Evolutionary conservation across 2,797 vertebrate species (phyloP).

Genomic region (Pipistrellus kuhlii): DNA sequence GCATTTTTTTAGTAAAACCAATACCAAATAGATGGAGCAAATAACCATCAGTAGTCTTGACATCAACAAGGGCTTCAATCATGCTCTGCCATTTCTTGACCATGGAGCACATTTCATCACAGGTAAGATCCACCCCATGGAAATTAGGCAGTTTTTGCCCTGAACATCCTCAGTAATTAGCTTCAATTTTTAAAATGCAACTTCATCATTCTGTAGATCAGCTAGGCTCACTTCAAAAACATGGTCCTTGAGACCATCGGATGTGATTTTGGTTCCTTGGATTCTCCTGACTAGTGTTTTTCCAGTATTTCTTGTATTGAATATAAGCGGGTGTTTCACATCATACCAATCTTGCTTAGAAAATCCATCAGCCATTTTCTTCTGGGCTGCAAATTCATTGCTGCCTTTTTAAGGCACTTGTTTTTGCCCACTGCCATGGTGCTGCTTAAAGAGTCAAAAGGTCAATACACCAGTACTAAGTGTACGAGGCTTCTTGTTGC

Average conservation of each 20-base stretch:
- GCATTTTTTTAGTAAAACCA: not conserved
- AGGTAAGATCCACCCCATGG: not conserved
- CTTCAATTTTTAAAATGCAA: not conserved
- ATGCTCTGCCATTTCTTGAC: not conserved
- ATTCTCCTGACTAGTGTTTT: not conserved
- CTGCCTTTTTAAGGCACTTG: not conserved
- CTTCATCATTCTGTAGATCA: not conserved
- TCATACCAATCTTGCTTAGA: not conserved
- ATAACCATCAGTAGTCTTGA: not conserved
- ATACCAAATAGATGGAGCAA: not conserved
- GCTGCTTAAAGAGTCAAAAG: not conserved
- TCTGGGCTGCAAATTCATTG: not conserved
- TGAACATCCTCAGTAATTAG: not conserved
- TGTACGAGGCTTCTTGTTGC: not conserved
- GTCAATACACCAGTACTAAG: not conserved
- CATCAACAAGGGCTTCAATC: not conserved
- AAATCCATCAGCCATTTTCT: not conserved
- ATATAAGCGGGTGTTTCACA: not conserved
- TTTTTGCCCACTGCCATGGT: not conserved
- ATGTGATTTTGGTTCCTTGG: not conserved
- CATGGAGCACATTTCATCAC: not conserved
- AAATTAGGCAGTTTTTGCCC: not conserved
- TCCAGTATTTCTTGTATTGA: not conserved
- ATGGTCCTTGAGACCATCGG: not conserved
- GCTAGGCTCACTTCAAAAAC: not conserved